Conservation (phyloP, 2,113 vertebrate genomes). For the Genyomyrus donnyi region DNA sequence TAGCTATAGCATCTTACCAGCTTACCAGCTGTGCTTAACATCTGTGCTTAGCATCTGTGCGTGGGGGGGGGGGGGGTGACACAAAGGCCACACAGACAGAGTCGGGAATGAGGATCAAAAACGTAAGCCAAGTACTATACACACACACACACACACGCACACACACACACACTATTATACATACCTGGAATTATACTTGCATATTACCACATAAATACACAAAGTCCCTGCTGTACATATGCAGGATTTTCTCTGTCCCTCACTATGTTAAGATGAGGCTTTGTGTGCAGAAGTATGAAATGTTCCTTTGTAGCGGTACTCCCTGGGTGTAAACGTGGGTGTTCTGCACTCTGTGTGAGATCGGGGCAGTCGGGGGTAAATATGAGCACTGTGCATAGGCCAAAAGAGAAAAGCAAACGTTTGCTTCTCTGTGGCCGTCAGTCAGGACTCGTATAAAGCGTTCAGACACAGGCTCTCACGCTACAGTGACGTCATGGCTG, state of each 20-base stretch:
- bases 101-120: background rate
- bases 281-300: background rate
- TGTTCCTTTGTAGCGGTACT: background rate
- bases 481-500: conserved; percentile 59
- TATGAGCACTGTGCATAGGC: background rate
- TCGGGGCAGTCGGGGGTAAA: background rate
- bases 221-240: background rate
- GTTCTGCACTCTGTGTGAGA: background rate
- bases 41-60: background rate
- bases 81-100: background rate
- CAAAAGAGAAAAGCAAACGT: conserved; percentile 10
- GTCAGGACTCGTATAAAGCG: conserved; percentile 14
- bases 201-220: background rate
- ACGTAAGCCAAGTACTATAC: background rate
- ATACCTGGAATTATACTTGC: background rate
- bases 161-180: background rate
- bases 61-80: background rate
- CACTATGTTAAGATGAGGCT: background rate
- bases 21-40: background rate
- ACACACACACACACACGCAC: no score
- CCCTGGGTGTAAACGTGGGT: background rate
- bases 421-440: background rate
- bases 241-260: background rate
- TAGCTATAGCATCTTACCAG: background rate
- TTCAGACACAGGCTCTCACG: conserved; percentile 66